Percentiles rank a stretch among this genome's conserved stretches.
phyloP scores from a whole-genome alignment of 2,797 vertebrate genomes.

The Neosilurus hyrtlii region DNA sequence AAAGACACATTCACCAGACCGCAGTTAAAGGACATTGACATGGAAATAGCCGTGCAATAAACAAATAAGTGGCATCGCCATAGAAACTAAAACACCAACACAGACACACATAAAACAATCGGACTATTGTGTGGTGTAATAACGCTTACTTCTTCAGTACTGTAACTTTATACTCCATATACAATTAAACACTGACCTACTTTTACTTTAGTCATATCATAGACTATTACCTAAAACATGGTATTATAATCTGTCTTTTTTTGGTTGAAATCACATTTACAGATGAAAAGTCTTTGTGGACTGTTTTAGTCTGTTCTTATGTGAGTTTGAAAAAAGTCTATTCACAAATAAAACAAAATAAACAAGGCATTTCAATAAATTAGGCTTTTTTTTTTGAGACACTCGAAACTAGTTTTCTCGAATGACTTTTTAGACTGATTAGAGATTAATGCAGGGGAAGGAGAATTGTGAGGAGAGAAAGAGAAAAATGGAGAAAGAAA shows the following conservation, averaged over 20 bases:
- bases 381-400: background rate
- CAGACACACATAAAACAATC: conserved; percentile 9
- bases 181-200: background rate
- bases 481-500: conserved; percentile 42
- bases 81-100: conserved; percentile 17
- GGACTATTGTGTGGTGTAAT: conserved; percentile 10
- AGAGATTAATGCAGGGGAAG: background rate
- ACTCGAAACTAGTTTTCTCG: background rate
- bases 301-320: background rate
- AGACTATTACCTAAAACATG: background rate
- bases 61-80: conserved; percentile 14
- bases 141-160: conserved; percentile 3
- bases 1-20: conserved; percentile 9
- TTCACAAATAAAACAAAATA: background rate
- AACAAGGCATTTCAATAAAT: background rate
- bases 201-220: conserved; percentile 11
- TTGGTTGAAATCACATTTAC: background rate
- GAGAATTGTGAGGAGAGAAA: conserved; percentile 31
- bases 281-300: background rate
- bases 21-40: conserved; percentile 20
- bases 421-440: too few species aligned
- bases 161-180: background rate
- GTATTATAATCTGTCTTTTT: background rate
- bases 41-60: conserved; percentile 32
- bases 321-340: background rate